Percentiles rank a stretch among this genome's conserved stretches.
These are phyloP conservation scores for Balaenoptera acutorostrata DNA, from an alignment of 2,113 vertebrate species.

Conservation along the genomic window DNA sequence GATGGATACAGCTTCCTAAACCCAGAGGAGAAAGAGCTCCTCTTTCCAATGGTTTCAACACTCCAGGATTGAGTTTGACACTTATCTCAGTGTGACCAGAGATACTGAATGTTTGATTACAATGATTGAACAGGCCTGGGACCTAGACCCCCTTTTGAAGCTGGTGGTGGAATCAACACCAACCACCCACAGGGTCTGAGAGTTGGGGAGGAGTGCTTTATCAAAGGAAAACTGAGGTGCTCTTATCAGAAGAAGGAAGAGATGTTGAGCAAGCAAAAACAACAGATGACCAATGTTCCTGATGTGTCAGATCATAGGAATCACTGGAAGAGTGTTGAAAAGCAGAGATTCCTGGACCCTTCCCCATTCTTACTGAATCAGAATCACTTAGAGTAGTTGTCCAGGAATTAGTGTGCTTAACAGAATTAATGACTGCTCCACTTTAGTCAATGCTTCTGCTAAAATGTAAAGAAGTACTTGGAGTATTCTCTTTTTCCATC, in stretches of 20 bases:
- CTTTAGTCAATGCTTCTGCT: not conserved
- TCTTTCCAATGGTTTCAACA: not conserved
- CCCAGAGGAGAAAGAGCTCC: not conserved
- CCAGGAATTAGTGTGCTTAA: not conserved
- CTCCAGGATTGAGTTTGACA: not conserved
- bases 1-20: not conserved
- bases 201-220: not conserved
- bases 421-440: not conserved
- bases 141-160: not conserved
- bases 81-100: not conserved
- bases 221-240: not conserved
- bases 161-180: not conserved
- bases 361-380: not conserved
- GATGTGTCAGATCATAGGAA: not conserved
- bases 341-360: not conserved
- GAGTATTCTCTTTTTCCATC: not conserved
- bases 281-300: not conserved
- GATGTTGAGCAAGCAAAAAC: not conserved
- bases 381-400: not conserved
- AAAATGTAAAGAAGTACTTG: not conserved
- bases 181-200: not conserved
- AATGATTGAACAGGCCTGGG: not conserved
- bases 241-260: not conserved
- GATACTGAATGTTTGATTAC: not conserved
- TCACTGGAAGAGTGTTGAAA: not conserved